Base-by-base conservation (phyloP, 1,140 invertebrate genomes). In the Daktulosphaira vitifoliae region DNA sequence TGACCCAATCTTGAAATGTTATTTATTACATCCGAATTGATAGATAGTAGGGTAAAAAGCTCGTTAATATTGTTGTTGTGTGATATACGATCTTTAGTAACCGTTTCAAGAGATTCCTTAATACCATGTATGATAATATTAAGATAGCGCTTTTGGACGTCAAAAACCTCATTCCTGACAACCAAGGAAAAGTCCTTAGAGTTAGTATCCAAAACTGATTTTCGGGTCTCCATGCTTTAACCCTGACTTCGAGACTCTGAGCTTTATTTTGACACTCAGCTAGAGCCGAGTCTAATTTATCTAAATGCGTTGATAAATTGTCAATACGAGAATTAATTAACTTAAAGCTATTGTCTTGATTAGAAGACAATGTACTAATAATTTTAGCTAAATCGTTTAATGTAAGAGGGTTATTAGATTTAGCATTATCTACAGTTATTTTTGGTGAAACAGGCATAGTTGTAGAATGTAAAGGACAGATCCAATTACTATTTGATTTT, bases 1-100 rank as follows among this genome's bases (percentile, higher is more conserved):
- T 13, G 46, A 48, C 46, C 46, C 20, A 48, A 48, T 48, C 46
- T 48, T 48, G 20, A 48, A 48, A 23, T 48, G 20, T 48, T 48
- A 22, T 2, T 3, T 48, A 48, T 48, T 48, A 48, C 46, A 48
- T 48, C 46, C 46, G 8, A 48, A 22, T 48, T 48, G 20, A 48
- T 48, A 48, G 20, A 23, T 23, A 48, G 46, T 48, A 22, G 3
- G 46, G 46, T 23, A 48, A 48, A 48, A 48, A 48, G 9, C 46
- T 48, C 46, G 46, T 48, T 48, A 23, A 48, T 15, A 22, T 48
- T 48, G 9, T 23, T 48, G 20, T 48, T 22, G 46, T 48, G 46
- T 1, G n/a, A 13, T 48, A 48, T 48, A 48, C 20, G 46, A 18
- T 48, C 46, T 48, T 48, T 48, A 48, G 46, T 22, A 48, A 23